Evolutionary conservation across 1,140 invertebrate genomes (phyloP).

Genomic region (Drosophila saltans): DNA sequence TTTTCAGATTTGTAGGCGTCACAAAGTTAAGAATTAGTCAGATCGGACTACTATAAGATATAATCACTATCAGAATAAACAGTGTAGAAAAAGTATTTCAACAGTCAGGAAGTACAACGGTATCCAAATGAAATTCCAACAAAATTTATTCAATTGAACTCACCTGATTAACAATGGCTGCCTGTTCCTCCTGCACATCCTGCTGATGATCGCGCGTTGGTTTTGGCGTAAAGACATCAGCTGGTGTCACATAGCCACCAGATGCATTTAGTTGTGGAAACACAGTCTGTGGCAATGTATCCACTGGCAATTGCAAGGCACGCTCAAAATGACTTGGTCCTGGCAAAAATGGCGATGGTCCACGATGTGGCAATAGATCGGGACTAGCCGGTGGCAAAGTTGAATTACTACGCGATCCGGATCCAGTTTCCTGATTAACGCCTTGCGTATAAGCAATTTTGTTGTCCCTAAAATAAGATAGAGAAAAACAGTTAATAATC

Average conservation of each 20-base stretch:
- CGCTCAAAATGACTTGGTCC: conserved; percentile 78
- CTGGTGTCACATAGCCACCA: conserved; percentile 70
- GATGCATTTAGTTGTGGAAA: conserved; percentile 82
- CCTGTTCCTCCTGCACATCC: conserved; percentile 82
- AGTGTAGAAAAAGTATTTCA: too few relatives aligned
- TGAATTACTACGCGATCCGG: conserved; percentile 56
- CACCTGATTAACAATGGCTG: conserved; percentile 83
- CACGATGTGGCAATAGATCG: conserved; percentile 67
- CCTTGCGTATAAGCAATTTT: conserved; percentile 82
- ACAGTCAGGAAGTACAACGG: too few relatives aligned
- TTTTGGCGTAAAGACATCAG: conserved; percentile 67
- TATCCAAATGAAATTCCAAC: too few relatives aligned
- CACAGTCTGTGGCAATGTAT: conserved; percentile 82
- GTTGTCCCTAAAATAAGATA: conserved; percentile 61
- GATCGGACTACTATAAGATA: too few relatives aligned
- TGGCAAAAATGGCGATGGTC: conserved; percentile 78
- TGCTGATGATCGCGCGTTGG: conserved; percentile 82
- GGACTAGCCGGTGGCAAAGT: conserved; percentile 66
- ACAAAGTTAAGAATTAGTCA: too few relatives aligned
- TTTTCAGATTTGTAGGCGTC: too few relatives aligned
- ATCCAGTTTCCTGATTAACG: conserved; percentile 54
- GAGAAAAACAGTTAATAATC: background rate
- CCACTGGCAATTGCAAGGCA: conserved; percentile 73
- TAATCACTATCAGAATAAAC: too few relatives aligned
- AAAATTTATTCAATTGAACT: conserved; percentile 27